phyloP scores from a whole-genome alignment of 2,888 invertebrate species.

The Agrilus cyanescens region DNA sequence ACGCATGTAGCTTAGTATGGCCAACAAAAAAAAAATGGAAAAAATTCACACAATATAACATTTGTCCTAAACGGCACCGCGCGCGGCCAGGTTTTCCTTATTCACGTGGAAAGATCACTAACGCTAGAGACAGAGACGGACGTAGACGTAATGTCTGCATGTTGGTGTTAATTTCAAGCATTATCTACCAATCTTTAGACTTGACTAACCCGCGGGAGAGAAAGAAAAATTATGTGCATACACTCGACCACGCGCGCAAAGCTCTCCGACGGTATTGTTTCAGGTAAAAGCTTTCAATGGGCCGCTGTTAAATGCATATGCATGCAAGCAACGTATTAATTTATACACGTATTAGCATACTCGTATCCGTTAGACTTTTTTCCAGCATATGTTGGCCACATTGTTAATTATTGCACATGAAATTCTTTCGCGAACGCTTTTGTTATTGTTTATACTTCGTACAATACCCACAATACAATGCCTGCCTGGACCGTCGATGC shows the following conservation, averaged over 20 bases:
- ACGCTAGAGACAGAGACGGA: constrained; percentile 11
- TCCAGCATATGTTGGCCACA: constrained; percentile 35
- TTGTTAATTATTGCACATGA: constrained; percentile 33
- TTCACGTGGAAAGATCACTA: constrained; percentile 6
- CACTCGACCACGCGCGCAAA: constrained; percentile 26
- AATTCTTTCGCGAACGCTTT: constrained; percentile 13
- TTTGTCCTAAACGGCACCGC: constrained; percentile 2
- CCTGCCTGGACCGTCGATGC: too few relatives aligned
- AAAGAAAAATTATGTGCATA: constrained; percentile 38
- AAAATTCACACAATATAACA: neutral
- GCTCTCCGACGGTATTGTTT: constrained; percentile 29
- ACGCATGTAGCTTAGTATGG: constrained; percentile 27
- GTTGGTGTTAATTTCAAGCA: constrained; percentile 38
- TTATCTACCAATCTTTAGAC: constrained; percentile 40
- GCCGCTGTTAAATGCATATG: constrained; percentile 34
- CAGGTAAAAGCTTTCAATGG: constrained; percentile 20
- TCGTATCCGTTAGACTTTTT: constrained; percentile 40
- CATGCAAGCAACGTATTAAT: constrained; percentile 40
- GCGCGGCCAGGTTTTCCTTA: constrained; percentile 10
- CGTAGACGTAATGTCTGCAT: constrained; percentile 22
- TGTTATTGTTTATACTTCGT: too few relatives aligned
- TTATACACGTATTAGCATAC: constrained; percentile 40
- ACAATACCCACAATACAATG: too few relatives aligned
- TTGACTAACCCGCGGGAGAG: constrained; percentile 39
- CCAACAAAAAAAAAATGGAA: neutral